A percentile compares a stretch with the other conserved stretches of the same genome.
Evolutionary conservation across 2,113 vertebrate genomes (phyloP).

Genomic region (Turdus rufiventris): DNA sequence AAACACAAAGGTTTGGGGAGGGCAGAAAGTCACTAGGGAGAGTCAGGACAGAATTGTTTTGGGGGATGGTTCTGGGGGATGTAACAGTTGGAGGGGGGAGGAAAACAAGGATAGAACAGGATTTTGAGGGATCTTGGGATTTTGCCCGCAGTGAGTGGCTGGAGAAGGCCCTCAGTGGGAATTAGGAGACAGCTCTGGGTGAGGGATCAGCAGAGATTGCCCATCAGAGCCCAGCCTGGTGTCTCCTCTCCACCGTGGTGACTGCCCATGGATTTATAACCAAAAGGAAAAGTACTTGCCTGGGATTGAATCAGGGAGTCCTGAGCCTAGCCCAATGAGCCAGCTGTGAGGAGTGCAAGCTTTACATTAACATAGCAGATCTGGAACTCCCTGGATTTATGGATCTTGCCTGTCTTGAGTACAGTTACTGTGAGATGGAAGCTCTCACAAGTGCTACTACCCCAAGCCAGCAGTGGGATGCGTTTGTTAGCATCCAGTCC

Average conservation of each 20-base stretch:
- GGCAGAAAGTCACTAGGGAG: background rate
- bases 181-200: background rate
- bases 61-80: background rate
- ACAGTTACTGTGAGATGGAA: background rate
- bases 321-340: background rate
- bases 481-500: background rate
- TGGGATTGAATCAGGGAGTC: background rate
- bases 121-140: background rate
- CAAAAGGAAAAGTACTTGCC: background rate
- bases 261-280: background rate
- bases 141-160: fast-evolving
- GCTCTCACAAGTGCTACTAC: background rate
- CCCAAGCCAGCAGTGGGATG: background rate
- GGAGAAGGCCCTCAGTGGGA: fast-evolving
- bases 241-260: background rate
- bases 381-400: background rate
- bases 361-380: background rate
- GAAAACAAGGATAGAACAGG: background rate
- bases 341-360: background rate
- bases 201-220: background rate
- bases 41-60: background rate
- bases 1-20: background rate
- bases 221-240: background rate
- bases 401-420: background rate
- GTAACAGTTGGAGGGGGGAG: fast-evolving